Percentiles rank a stretch among this genome's conserved stretches.
phyloP scores from a whole-genome alignment of 2,888 invertebrate genomes.

The Torymus tubicola region DNA sequence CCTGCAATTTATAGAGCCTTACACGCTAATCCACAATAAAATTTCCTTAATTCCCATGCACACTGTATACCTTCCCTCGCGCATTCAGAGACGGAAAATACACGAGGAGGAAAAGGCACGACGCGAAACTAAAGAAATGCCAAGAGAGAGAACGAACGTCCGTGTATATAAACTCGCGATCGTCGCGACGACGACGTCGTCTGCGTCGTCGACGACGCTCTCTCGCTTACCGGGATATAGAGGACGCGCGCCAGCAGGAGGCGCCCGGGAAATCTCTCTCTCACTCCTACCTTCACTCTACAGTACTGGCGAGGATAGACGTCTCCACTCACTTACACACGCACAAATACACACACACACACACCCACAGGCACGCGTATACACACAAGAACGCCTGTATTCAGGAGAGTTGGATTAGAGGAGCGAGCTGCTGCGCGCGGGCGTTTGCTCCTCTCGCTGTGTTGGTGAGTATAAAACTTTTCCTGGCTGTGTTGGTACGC shows the following conservation, averaged over 20 bases:
- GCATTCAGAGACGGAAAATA: too few relatives aligned
- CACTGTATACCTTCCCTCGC: too few relatives aligned
- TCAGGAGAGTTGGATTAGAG: conserved; percentile 53
- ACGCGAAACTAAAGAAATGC: conserved; percentile 54
- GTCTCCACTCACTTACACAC: not conserved
- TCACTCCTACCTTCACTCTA: conserved; percentile 3
- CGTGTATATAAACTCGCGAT: too few relatives aligned
- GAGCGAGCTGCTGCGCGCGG: conserved; percentile 63
- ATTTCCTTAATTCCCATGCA: too few relatives aligned
- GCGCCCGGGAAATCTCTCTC: conserved; percentile 14
- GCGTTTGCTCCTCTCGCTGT: conserved; percentile 61
- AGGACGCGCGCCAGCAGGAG: conserved; percentile 4
- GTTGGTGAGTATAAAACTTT: conserved; percentile 75
- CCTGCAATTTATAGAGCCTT: too few relatives aligned
- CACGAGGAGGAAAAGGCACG: conserved; percentile 19
- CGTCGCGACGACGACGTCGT: conserved; percentile 8
- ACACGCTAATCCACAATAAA: too few relatives aligned
- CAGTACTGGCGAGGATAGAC: conserved; percentile 27
- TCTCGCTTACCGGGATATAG: not conserved
- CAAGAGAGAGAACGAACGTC: conserved; percentile 53
- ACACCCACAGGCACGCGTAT: not conserved
- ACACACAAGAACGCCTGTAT: not conserved
- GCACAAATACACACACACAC: not conserved
- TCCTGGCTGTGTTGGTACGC: conserved; percentile 72
- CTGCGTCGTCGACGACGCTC: conserved; percentile 14